Evolutionary conservation across 1,140 invertebrate species (phyloP), one percentile per base, ranked within the genome.

Genomic region (Ditylenchus dipsaci): DNA sequence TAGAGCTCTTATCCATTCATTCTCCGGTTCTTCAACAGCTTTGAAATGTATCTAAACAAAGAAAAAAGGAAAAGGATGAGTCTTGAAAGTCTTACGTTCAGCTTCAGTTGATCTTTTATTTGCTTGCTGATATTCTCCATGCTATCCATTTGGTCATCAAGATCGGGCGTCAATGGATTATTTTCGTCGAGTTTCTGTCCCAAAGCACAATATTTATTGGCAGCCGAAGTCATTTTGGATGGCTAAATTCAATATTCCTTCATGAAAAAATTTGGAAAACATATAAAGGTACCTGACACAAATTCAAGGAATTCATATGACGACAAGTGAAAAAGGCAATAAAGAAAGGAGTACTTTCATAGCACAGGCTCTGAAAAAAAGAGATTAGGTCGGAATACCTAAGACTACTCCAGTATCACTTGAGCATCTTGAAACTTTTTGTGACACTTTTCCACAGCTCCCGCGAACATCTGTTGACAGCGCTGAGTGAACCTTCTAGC

Each of bases 1-100:
- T 1, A 74, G 45, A 5, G 63, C 26, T 17, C 47, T 33, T 21
- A 74, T 23, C 11, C 61, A n/a, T 53, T 76, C 72, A 49, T 45
- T 30, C 17, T 56, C 57, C 0, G 68, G 58, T 58, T 76, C 67
- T 61, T 76, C 67, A 26, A 78, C 42, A 33, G 68, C 68, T 26
- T 47, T 17, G 21, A 76, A 72, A 33, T 76, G 72, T 15, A 74
- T 42, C 72, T 77, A 33, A 61, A 62, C 13, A 62, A 62, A 21
- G 30, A 23, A 3, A 57, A 29, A 33, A 5, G 1, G 21, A 23
- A 57, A 62, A 21, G 21, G 3, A 62, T 5, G 33, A 62, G 30
- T 21, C 21, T 56, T 56, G 3, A 56, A 21, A 56, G 30, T 33
- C 67, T 77, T 38, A 74, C 72, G 26, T 72, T 76, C 13, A 74